A percentile compares a stretch with the other conserved stretches of the same genome.
These are phyloP conservation scores for Laticauda colubrina DNA, from an alignment of 2,113 vertebrate species.

Conservation along the genomic window DNA sequence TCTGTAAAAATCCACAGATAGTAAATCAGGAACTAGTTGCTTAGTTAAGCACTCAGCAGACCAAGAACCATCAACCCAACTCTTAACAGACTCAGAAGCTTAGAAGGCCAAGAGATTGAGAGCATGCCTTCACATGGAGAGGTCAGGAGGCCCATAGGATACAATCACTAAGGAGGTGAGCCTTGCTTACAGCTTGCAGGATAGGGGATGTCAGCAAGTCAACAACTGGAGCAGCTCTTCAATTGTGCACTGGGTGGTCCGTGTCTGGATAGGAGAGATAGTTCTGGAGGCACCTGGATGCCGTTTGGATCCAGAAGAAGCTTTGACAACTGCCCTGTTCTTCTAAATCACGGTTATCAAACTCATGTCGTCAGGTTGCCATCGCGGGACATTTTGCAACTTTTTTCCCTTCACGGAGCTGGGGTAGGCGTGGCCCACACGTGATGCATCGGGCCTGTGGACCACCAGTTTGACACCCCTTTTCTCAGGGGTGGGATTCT, in stretches of 20 bases:
- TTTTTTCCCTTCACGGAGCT: too few relatives aligned
- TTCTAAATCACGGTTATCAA: not conserved
- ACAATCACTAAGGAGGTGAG: not conserved
- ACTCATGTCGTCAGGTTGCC: rapidly evolving
- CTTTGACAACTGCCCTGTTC: not conserved
- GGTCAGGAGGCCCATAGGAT: not conserved
- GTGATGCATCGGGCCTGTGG: too few relatives aligned
- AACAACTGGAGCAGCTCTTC: not conserved
- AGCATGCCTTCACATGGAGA: not conserved
- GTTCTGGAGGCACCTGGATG: not conserved
- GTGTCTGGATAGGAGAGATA: not conserved
- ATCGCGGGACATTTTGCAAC: too few relatives aligned
- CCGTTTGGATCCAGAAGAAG: not conserved
- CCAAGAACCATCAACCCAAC: not conserved
- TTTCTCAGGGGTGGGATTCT: too few relatives aligned
- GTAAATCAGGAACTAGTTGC: not conserved
- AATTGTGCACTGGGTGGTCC: not conserved
- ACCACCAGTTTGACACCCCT: too few relatives aligned
- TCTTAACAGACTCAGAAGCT: not conserved
- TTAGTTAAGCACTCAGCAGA: not conserved
- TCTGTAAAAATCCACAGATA: not conserved
- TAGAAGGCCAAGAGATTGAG: not conserved
- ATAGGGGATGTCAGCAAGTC: not conserved
- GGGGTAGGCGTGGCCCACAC: too few relatives aligned
- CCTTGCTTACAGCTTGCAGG: not conserved